Evolutionary conservation across 1,140 invertebrate genomes (phyloP), one percentile per base, ranked within the genome.

Genomic region (Megathymus violae): DNA sequence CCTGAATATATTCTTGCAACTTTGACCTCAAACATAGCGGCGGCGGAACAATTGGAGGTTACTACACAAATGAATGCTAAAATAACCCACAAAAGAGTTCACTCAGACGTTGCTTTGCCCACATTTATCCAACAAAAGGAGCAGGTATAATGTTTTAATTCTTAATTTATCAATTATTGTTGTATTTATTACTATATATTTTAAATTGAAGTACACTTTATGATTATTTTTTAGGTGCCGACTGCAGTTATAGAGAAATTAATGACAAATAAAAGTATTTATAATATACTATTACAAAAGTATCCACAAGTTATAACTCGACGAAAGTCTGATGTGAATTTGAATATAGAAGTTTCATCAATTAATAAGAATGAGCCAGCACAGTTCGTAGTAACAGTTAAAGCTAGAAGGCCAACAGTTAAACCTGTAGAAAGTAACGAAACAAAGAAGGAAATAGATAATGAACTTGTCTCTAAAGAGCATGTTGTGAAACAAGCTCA

Each of bases 1-100:
- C 88, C 88, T 9, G 84, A 90, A 46, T 86, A 84, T 68, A 90
- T 90, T 67, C 73, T 90, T 38, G 80, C 78, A 4, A 86, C 79
- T 4, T 67, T 90, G 27, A 78, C 81, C 3, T 80, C 83, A 1
- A 76, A 73, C 34, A 76, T 90, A 63, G 80, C 75, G 9, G 88
- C 84, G 67, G 85, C 85, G 4, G 75, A 90, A 68, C 61, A 88
- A 31, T 64, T 88, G 40, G 85, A 88, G 66, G 83, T 71, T 4
- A 90, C 82, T 1, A 90, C 88, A 25, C 80, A 88, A 67, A 78
- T 82, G 68, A 90, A 90, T 31, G 80, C 73, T 10, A 79, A 90
- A 44, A 74, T 75, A 46, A 61, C 74, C 0, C 71, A 63, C 38
- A 88, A 80, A 63, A 77, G 80, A 70, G 79, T 85, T 36, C 78